phyloP scores from a whole-genome alignment of 2,113 vertebrate genomes.

The Daubentonia madagascariensis region DNA sequence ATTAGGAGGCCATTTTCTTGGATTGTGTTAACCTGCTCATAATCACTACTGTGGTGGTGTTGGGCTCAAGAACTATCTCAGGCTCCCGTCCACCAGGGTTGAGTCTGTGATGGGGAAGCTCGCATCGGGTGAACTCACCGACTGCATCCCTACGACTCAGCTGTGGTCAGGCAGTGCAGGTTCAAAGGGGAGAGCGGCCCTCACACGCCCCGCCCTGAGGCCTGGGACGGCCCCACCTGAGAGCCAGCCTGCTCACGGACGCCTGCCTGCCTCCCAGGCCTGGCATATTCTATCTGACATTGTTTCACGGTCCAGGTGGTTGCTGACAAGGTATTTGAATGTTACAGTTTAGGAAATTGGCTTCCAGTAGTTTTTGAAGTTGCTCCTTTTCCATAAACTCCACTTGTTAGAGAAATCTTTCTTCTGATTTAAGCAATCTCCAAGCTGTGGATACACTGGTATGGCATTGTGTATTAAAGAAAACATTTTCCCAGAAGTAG shows the following conservation, averaged over 20 bases:
- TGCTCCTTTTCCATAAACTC: not conserved
- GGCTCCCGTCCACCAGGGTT: rapidly evolving
- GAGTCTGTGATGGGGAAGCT: rapidly evolving
- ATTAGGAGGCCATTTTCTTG: rapidly evolving
- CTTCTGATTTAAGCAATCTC: not conserved
- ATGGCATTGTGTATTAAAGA: not conserved
- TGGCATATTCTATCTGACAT: rapidly evolving
- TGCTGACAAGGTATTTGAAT: rapidly evolving
- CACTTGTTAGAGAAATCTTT: not conserved
- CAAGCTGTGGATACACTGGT: not conserved
- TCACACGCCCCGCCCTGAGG: no score
- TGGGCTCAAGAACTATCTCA: not conserved
- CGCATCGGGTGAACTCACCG: rapidly evolving
- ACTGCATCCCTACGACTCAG: rapidly evolving
- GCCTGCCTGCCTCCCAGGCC: not conserved
- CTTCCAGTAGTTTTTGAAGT: not conserved
- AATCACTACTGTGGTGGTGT: rapidly evolving
- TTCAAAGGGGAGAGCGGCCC: no score
- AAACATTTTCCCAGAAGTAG: not conserved
- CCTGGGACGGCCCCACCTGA: rapidly evolving
- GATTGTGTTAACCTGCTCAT: rapidly evolving
- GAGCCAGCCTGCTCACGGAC: not conserved
- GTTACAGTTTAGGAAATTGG: not conserved
- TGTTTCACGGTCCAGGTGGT: no score
- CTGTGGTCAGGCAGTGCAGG: rapidly evolving